Evolutionary conservation across 2,888 invertebrate species (phyloP).

Genomic region (Microctonus hyperodae): DNA sequence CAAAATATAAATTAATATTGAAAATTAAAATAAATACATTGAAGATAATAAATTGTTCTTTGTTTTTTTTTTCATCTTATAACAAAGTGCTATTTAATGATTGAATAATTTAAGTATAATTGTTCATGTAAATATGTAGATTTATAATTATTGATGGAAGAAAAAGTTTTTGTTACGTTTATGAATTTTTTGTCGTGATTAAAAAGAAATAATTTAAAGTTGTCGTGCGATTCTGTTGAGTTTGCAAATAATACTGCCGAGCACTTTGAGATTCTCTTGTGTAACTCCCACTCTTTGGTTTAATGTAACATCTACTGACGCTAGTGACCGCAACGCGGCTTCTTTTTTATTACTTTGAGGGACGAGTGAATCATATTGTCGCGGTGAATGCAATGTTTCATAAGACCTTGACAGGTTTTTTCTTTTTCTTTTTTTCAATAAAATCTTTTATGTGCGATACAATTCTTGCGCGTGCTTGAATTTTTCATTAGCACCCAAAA

Average conservation of each 20-base stretch:
- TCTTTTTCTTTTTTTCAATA: not conserved
- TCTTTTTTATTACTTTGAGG: slow-evolving; percentile 14
- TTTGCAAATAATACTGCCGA: slow-evolving; percentile 17
- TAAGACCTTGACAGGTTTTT: slow-evolving; percentile 6
- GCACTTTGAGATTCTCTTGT: not conserved
- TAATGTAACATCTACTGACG: slow-evolving; percentile 18
- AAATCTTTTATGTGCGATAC: not conserved
- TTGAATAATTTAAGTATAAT: too few relatives aligned
- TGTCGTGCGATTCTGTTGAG: not conserved
- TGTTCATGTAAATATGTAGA: not conserved
- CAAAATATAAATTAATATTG: slow-evolving; percentile 1
- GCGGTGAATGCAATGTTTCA: slow-evolving; percentile 1
- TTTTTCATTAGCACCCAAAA: slow-evolving; percentile 8
- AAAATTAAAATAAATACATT: not conserved
- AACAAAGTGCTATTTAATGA: too few relatives aligned
- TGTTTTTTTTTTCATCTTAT: too few relatives aligned
- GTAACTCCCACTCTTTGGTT: slow-evolving; percentile 12
- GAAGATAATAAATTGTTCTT: not conserved
- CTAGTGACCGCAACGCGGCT: slow-evolving; percentile 15
- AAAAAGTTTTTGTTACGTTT: not conserved
- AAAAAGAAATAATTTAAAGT: not conserved
- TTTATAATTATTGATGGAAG: not conserved
- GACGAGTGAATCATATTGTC: slow-evolving; percentile 22
- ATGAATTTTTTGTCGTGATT: not conserved
- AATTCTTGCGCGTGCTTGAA: not conserved